Evolutionary conservation across 2,888 invertebrate genomes (phyloP), one percentile per base, ranked within the genome.

Genomic region (Dastarcus helophoroides): DNA sequence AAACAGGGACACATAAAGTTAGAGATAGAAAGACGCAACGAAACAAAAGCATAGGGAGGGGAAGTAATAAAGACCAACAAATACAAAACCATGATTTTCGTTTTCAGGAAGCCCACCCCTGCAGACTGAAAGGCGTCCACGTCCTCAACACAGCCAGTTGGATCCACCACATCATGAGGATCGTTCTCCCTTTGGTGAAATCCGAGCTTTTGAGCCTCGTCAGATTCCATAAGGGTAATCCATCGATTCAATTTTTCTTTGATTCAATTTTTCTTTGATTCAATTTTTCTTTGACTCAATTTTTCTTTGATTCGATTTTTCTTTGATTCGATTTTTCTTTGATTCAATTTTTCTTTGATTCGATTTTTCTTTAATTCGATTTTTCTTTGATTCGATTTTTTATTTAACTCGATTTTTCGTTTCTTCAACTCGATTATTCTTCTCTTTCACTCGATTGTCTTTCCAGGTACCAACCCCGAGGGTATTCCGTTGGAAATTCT

Each of bases 151-250:
- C 76, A 1, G 73, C 74, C 4, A 70, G 71, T 26, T 76, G 75
- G 61, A 73, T 77, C 44, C 73, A 76, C 52, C 76, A 76, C 55
- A 68, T 76, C 12, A 74, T 76, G 74, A 67, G 73, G 30, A 64
- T 77, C 23, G 63, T 77, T 4, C 67, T 73, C 37, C 77, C 77
- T 0, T 62, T 77, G 41, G 72, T 76, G 39, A 69, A 71, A 44
- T 71, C 71, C 21, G 73, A 76, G 44, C 58, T 76, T 1, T 60
- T 76, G 25, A 67, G 67, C 40, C 60, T 76, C 11, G 60, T 77
- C 19, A 69, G 71, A 56, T 75, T 76, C 37, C 62, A 62, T 33
- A 54, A 50, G 47, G 61, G 60, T 54, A 48, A 34, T 12, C n/a
- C n/a, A n/a, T n/a, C n/a, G n/a, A n/a, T n/a, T n/a, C n/a, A 12